A percentile compares a stretch with the other conserved stretches of the same genome.
These are phyloP conservation scores for Tubiluchus corallicola DNA, from an alignment of 2,888 invertebrate species.

Conservation along the genomic window DNA sequence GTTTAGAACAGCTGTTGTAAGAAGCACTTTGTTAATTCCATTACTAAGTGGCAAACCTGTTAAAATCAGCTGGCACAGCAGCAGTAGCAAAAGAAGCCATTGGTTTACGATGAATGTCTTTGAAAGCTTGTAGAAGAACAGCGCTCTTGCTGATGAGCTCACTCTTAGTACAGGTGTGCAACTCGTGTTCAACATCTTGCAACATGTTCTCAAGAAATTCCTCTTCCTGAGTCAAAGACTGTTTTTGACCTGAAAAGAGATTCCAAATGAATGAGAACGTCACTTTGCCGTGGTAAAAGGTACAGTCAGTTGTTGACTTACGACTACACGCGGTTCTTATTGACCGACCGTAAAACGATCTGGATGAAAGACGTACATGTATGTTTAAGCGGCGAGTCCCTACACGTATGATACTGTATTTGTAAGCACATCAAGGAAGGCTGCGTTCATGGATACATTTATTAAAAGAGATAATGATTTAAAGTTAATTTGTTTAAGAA, in stretches of 20 bases:
- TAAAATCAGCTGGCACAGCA: conserved; percentile 74
- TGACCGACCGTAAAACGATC: too few relatives aligned
- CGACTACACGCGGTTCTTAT: too few relatives aligned
- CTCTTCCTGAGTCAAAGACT: conserved; percentile 55
- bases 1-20: background rate
- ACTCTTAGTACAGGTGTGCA: conserved; percentile 55
- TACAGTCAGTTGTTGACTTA: too few relatives aligned
- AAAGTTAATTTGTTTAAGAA: too few relatives aligned
- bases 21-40: background rate
- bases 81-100: conserved; percentile 72
- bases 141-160: conserved; percentile 62
- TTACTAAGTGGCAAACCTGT: conserved; percentile 38
- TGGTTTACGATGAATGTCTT: conserved; percentile 64
- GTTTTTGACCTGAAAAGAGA: conserved; percentile 23
- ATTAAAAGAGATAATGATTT: too few relatives aligned
- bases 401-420: too few relatives aligned
- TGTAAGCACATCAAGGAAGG: too few relatives aligned
- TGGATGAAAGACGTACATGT: too few relatives aligned
- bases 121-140: conserved; percentile 61
- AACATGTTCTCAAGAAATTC: conserved; percentile 68
- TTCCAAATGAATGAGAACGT: too few relatives aligned
- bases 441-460: too few relatives aligned
- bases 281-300: too few relatives aligned
- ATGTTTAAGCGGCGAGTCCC: too few relatives aligned
- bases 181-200: conserved; percentile 43